Evolutionary conservation across 2,888 invertebrate species (phyloP).

Genomic region (Eupeodes latifasciatus): DNA sequence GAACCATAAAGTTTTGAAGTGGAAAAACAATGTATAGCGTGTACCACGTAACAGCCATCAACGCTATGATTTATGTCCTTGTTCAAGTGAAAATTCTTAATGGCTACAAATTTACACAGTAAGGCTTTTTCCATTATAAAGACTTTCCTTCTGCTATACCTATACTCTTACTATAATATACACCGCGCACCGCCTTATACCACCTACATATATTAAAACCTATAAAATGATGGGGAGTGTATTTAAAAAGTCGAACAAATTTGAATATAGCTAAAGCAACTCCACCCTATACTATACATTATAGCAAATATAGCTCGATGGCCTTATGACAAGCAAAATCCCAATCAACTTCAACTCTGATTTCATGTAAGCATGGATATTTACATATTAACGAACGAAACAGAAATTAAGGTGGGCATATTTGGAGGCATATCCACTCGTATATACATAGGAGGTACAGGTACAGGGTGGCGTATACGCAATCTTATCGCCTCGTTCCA

Average conservation of each 20-base stretch:
- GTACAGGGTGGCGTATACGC: slow-evolving; percentile 65
- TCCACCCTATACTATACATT: slow-evolving; percentile 42
- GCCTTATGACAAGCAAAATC: slow-evolving; percentile 54
- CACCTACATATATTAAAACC: neutral
- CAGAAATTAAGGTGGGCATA: slow-evolving; percentile 33
- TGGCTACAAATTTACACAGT: slow-evolving; percentile 63
- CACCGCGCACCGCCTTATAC: too few relatives aligned
- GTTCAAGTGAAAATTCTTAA: slow-evolving; percentile 70
- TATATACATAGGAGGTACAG: too few relatives aligned
- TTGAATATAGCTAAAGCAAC: slow-evolving; percentile 41
- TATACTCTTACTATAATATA: too few relatives aligned
- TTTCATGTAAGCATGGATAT: slow-evolving; percentile 66
- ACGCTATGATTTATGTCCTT: slow-evolving; percentile 72
- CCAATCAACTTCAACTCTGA: slow-evolving; percentile 70
- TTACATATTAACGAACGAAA: slow-evolving; percentile 46
- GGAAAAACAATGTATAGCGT: slow-evolving; percentile 63
- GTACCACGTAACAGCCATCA: slow-evolving; percentile 75
- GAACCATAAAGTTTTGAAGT: slow-evolving; percentile 27
- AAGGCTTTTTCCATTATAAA: slow-evolving; percentile 47
- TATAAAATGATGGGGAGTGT: slow-evolving; percentile 58
- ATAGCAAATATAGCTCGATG: slow-evolving; percentile 36
- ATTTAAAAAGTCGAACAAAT: slow-evolving; percentile 48
- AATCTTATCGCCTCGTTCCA: slow-evolving; percentile 61
- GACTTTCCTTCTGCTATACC: slow-evolving; percentile 4
- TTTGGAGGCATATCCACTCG: too few relatives aligned